A percentile compares a stretch with the other conserved stretches of the same genome.
phyloP scores from a whole-genome alignment of 2,797 vertebrate genomes.

The Coracias cyanogaster region DNA sequence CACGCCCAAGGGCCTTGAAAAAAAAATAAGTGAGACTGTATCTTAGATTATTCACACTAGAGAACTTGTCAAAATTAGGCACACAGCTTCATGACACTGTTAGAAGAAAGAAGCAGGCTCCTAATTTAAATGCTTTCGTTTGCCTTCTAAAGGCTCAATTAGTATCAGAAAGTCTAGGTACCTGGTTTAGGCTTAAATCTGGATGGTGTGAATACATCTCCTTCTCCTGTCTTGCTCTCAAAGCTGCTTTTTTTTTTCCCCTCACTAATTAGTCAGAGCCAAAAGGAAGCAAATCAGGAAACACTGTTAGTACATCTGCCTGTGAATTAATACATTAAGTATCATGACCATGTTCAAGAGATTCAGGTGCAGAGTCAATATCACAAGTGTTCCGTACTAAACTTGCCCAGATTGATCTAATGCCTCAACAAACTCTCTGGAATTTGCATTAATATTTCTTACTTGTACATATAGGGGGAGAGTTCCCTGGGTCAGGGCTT shows the following conservation, averaged over 20 bases:
- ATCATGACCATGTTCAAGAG: not conserved
- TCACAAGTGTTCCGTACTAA: not conserved
- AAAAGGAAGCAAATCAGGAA: constrained; percentile 22
- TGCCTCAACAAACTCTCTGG: not conserved
- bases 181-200: not conserved
- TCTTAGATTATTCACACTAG: not conserved
- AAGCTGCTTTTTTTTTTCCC: not conserved
- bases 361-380: constrained; percentile 7
- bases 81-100: not conserved
- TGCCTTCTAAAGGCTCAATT: constrained; percentile 17
- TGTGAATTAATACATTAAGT: not conserved
- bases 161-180: constrained; percentile 15
- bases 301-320: not conserved
- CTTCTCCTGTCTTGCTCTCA: not conserved
- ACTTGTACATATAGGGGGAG: not conserved
- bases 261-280: not conserved
- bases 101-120: not conserved
- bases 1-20: not conserved
- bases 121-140: constrained; percentile 29
- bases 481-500: not conserved
- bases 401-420: not conserved
- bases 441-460: not conserved
- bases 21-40: not conserved
- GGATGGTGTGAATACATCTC: not conserved
- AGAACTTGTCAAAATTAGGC: not conserved